These are phyloP conservation scores for Anolis apletophallus DNA, from an alignment of 2,797 vertebrate species.

Conservation along the genomic window DNA sequence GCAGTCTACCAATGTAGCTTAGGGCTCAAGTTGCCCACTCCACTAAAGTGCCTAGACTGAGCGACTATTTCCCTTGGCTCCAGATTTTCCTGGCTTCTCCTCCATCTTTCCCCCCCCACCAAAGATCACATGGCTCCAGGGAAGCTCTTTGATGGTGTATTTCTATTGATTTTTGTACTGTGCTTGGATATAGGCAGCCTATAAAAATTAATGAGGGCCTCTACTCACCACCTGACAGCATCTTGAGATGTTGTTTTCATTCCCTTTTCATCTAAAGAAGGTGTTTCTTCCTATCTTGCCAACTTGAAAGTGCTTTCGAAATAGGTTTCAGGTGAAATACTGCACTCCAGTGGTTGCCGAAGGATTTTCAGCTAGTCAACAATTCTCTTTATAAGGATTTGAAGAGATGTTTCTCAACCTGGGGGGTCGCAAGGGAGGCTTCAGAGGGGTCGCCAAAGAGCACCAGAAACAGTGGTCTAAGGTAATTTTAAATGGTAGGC, in stretches of 20 bases:
- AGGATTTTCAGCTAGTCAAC: not conserved
- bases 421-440: too few relatives aligned
- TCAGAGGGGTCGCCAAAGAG: too few relatives aligned
- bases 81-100: not conserved
- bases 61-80: too few relatives aligned
- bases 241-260: not conserved
- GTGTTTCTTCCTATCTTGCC: too few relatives aligned
- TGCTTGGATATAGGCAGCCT: not conserved
- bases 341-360: slow-evolving; percentile 48
- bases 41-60: too few relatives aligned
- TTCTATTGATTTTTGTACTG: not conserved
- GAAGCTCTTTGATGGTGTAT: too few relatives aligned
- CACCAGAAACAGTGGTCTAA: too few relatives aligned
- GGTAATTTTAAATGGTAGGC: too few relatives aligned
- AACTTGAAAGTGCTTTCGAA: too few relatives aligned
- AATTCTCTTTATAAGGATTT: not conserved
- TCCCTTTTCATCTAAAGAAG: not conserved
- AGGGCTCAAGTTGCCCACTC: too few relatives aligned
- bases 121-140: not conserved
- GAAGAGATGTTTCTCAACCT: too few relatives aligned
- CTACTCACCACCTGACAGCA: not conserved
- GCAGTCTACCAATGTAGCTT: too few relatives aligned
- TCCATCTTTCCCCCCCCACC: not conserved
- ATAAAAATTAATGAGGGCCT: not conserved
- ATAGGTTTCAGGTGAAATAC: not conserved